A percentile compares a stretch with the other conserved stretches of the same genome.
Evolutionary conservation across 2,113 vertebrate species (phyloP).

Genomic region (Hemiscyllium ocellatum): DNA sequence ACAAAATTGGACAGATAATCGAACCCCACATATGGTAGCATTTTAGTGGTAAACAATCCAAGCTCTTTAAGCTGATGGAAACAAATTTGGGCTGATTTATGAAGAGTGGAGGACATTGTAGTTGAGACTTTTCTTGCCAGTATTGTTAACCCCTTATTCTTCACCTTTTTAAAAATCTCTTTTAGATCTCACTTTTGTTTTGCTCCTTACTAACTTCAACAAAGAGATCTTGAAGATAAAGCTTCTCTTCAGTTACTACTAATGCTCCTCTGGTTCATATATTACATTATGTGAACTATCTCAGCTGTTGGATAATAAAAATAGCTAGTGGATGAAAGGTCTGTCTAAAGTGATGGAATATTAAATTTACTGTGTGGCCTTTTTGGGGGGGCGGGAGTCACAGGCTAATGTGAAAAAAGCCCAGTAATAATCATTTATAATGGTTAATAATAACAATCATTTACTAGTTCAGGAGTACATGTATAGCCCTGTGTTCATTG

Average conservation of each 20-base stretch:
- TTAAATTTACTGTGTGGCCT: background rate
- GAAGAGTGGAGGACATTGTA: slow-evolving; percentile 57
- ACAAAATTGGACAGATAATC: slow-evolving; percentile 61
- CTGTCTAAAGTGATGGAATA: background rate
- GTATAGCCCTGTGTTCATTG: background rate
- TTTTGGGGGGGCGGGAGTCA: background rate
- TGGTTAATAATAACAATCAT: background rate
- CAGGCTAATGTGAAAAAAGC: no score
- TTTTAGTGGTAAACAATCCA: slow-evolving; percentile 63
- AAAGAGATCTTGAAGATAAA: background rate
- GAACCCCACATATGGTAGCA: slow-evolving; percentile 68
- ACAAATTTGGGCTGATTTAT: slow-evolving; percentile 53
- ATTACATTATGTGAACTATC: background rate
- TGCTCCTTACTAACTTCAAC: background rate
- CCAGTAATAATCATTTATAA: no score
- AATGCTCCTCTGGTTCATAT: background rate
- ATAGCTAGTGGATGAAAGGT: background rate
- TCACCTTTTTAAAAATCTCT: background rate
- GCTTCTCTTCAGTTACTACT: background rate
- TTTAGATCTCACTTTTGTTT: background rate
- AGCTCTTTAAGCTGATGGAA: slow-evolving; percentile 58
- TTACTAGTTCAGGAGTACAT: background rate
- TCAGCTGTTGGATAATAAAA: background rate
- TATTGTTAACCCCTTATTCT: slow-evolving; percentile 6
- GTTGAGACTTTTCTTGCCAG: background rate